Conservation (phyloP, 2,888 invertebrate genomes). For the Andrena marginata region DNA sequence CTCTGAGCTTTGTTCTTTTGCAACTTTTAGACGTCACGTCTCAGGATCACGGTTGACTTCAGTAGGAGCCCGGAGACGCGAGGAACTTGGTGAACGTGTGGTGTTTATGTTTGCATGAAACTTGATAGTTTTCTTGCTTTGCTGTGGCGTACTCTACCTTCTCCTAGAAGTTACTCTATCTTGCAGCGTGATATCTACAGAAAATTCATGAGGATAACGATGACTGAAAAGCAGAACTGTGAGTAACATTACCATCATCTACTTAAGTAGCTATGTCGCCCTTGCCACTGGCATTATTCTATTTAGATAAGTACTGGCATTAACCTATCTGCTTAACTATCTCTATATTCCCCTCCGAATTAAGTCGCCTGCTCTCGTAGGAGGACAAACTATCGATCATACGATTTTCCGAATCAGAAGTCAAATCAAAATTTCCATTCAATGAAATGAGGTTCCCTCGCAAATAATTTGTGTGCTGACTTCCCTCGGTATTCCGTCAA, state of each 20-base stretch:
- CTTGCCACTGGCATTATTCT: constrained; percentile 18
- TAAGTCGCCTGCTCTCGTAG: neutral
- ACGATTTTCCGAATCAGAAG: neutral
- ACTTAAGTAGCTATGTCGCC: constrained; percentile 14
- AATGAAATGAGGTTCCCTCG: neutral
- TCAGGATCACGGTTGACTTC: no score
- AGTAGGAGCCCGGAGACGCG: no score
- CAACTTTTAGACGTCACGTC: no score
- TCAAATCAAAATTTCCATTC: neutral
- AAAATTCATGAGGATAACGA: neutral
- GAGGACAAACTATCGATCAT: neutral
- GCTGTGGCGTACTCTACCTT: neutral
- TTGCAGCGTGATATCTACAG: neutral
- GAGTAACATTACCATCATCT: constrained; percentile 22
- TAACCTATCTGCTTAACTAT: constrained; percentile 29
- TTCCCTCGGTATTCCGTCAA: neutral
- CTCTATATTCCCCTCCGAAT: constrained; percentile 25
- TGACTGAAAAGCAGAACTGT: constrained; percentile 11
- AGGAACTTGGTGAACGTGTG: no score
- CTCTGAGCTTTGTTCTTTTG: no score
- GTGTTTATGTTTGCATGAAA: neutral
- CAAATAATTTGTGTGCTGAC: neutral
- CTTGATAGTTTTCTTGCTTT: neutral
- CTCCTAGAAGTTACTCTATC: neutral
- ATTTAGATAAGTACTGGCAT: constrained; percentile 21